Conservation (phyloP, 1,140 invertebrate genomes). For the Nautilus pompilius region DNA sequence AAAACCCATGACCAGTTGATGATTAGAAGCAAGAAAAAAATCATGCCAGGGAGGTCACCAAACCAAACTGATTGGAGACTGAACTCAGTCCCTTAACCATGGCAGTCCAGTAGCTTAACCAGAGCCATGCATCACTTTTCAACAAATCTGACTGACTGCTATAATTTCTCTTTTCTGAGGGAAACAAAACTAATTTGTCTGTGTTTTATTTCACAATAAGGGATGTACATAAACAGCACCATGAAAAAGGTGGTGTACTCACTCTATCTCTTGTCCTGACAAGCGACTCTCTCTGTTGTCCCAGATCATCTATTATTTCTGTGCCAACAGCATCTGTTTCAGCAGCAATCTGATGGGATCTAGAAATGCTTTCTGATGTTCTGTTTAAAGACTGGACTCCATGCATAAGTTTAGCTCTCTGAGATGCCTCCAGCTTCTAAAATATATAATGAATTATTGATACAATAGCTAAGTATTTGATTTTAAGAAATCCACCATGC, state of each 20-base stretch:
- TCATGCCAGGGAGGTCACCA: no score
- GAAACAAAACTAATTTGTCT: not conserved
- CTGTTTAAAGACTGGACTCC: conserved; percentile 60
- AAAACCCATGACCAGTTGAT: no score
- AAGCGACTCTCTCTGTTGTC: conserved; percentile 65
- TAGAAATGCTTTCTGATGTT: conserved; percentile 65
- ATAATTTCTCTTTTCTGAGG: not conserved
- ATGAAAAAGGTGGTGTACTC: conserved; percentile 8
- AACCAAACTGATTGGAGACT: no score
- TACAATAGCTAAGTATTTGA: no score
- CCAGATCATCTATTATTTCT: conserved; percentile 70
- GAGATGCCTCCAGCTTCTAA: conserved; percentile 40
- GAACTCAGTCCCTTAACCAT: no score
- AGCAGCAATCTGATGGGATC: conserved; percentile 70
- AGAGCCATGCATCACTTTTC: no score
- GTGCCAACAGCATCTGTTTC: conserved; percentile 77
- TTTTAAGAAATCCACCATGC: no score
- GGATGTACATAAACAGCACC: no score
- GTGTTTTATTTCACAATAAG: not conserved
- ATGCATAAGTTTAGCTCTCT: conserved; percentile 43
- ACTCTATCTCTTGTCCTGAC: conserved; percentile 61
- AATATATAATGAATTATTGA: conserved; percentile 4
- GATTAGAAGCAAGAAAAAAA: no score
- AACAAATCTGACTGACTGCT: no score
- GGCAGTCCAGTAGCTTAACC: no score